These are phyloP conservation scores for Pseudonaja textilis DNA, from an alignment of 2,113 vertebrate genomes.

Conservation along the genomic window DNA sequence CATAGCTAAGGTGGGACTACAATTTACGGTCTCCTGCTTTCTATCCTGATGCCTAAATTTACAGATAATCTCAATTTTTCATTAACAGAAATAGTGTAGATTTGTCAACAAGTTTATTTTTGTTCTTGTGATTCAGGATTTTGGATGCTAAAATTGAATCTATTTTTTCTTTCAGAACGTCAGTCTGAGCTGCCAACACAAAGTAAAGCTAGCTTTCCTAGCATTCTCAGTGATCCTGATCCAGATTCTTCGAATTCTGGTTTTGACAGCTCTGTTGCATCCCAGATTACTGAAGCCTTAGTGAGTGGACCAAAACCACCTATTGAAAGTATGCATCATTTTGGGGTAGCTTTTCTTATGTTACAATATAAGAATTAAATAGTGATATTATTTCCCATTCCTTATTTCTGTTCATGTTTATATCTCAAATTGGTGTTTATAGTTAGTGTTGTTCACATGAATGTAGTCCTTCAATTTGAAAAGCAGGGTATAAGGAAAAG, in stretches of 20 bases:
- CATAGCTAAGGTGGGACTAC: neutral
- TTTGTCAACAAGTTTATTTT: neutral
- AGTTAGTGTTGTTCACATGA: neutral
- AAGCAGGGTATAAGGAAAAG: neutral
- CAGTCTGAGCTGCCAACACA: constrained; percentile 97
- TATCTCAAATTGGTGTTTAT: neutral
- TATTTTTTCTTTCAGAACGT: constrained; percentile 77
- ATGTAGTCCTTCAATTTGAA: neutral
- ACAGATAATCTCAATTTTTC: neutral
- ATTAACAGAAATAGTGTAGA: too few relatives aligned
- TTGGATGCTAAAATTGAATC: constrained; percentile 22
- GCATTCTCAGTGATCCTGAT: constrained; percentile 95
- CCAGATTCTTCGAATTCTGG: constrained; percentile 97
- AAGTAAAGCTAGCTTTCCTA: constrained; percentile 96
- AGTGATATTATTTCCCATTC: neutral
- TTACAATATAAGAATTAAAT: neutral
- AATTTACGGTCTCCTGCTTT: neutral
- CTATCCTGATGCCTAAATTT: neutral
- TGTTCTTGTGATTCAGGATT: constrained; percentile 22
- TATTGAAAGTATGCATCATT: constrained; percentile 86
- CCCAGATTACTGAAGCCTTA: constrained; percentile 95
- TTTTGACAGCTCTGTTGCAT: constrained; percentile 96
- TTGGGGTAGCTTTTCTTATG: neutral
- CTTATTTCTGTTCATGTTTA: neutral
- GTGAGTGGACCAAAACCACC: constrained; percentile 94